A percentile compares a stretch with the other conserved stretches of the same genome.
phyloP scores from a whole-genome alignment of 23 tunicate genomes.

The Trididemnum clinides region DNA sequence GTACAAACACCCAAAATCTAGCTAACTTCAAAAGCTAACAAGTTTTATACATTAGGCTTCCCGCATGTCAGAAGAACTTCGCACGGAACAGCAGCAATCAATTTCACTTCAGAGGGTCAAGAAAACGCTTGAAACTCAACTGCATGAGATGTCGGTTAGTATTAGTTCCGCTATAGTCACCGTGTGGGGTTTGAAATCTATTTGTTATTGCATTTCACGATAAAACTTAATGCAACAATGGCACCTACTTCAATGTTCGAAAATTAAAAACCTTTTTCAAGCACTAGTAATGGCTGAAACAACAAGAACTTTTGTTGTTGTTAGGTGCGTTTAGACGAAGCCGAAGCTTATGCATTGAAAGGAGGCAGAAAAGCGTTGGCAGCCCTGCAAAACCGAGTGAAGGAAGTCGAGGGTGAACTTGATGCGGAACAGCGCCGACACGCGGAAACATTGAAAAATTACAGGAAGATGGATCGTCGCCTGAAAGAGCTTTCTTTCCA shows the following conservation, averaged over 20 bases:
- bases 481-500: conserved; percentile 95
- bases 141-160: conserved; percentile 91
- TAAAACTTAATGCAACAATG: no score
- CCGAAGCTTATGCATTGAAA: conserved; percentile 91
- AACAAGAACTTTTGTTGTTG: background rate
- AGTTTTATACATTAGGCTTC: conserved; percentile 88
- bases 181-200: no score
- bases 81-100: conserved; percentile 83
- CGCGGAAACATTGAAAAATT: conserved; percentile 86
- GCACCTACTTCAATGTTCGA: no score
- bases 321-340: conserved; percentile 88
- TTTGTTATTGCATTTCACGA: no score
- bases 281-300: no score
- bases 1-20: no score
- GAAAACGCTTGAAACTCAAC: conserved; percentile 88
- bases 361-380: conserved; percentile 97
- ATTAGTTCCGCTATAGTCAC: no score
- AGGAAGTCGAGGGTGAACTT: conserved; percentile 85
- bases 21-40: no score
- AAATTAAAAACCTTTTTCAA: no score
- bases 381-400: conserved; percentile 76
- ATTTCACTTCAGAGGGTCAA: conserved; percentile 78
- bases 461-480: conserved; percentile 96
- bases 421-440: conserved; percentile 94
- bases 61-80: conserved; percentile 96